Evolutionary conservation across 2,797 vertebrate genomes (phyloP).

Genomic region (Arrhamphus sclerolepis): DNA sequence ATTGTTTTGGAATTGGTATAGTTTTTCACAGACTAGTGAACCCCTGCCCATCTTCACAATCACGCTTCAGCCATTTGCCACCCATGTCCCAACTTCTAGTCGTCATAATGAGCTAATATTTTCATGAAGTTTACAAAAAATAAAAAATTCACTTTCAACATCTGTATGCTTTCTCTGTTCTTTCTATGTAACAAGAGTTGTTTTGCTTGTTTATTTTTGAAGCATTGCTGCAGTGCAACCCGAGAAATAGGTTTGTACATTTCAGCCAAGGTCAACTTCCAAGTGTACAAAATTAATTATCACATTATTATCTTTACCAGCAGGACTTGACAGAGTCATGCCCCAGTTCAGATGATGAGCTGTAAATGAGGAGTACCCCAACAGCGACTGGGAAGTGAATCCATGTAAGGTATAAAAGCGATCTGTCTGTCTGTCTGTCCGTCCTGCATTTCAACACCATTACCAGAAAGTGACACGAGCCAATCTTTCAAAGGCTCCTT

Average conservation of each 20-base stretch:
- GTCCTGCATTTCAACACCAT: slow-evolving; percentile 50
- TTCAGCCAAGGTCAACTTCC: slow-evolving; percentile 61
- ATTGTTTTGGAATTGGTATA: no score
- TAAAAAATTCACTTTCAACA: no score
- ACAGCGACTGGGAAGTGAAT: slow-evolving; percentile 34
- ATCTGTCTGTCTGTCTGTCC: slow-evolving; percentile 43
- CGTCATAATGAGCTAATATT: no score
- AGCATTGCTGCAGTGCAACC: no score
- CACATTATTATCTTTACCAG: slow-evolving; percentile 65
- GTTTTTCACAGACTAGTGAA: no score
- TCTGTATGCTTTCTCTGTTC: no score
- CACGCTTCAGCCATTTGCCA: no score
- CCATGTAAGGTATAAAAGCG: slow-evolving; percentile 28
- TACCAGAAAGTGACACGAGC: slow-evolving; percentile 44
- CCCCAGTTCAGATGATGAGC: slow-evolving; percentile 39
- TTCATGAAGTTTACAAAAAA: no score
- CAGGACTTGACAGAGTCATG: slow-evolving; percentile 40
- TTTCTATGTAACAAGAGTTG: no score
- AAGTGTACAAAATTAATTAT: slow-evolving; percentile 59
- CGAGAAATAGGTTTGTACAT: slow-evolving; percentile 22
- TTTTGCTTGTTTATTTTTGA: no score
- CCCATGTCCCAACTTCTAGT: no score
- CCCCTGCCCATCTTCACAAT: no score
- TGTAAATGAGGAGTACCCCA: slow-evolving; percentile 45
- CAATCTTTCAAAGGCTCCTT: slow-evolving; percentile 43